phyloP scores from a whole-genome alignment of 1,140 invertebrate species.

The Zaprionus tsacasi region DNA sequence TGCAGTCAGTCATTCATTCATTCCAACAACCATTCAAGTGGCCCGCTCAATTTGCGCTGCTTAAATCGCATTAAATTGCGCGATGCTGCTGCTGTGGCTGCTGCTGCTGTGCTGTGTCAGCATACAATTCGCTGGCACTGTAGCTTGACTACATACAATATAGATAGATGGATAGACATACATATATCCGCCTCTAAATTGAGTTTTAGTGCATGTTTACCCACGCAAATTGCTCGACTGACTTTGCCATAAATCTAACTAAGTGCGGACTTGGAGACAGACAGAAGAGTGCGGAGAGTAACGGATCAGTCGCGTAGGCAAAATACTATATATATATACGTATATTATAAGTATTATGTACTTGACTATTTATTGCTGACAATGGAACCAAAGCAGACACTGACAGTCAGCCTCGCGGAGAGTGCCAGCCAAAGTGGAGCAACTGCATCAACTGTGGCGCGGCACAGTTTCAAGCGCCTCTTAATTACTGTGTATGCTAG shows the following conservation, averaged over 20 bases:
- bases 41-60: conserved; percentile 77
- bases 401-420: background rate
- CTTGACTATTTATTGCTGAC: conserved; percentile 80
- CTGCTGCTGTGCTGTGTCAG: conserved; percentile 68
- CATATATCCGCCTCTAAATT: conserved; percentile 77
- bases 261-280: conserved; percentile 56
- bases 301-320: conserved; percentile 52
- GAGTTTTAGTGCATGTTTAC: conserved; percentile 82
- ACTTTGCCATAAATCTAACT: conserved; percentile 81
- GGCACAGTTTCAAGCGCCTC: conserved; percentile 62
- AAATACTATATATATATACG: conserved; percentile 59
- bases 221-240: conserved; percentile 81
- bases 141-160: conserved; percentile 26
- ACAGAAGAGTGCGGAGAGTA: background rate
- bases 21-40: conserved; percentile 58
- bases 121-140: conserved; percentile 72
- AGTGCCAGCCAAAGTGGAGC: conserved; percentile 47
- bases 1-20: conserved; percentile 68
- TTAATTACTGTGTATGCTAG: conserved; percentile 64
- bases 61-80: conserved; percentile 81
- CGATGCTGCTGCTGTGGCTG: conserved; percentile 34
- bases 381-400: conserved; percentile 42
- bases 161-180: conserved; percentile 21
- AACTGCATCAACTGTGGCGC: conserved; percentile 65
- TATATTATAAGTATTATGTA: conserved; percentile 81